Evolutionary conservation across 1,140 invertebrate genomes (phyloP).

Genomic region (Drosophila suzukii): DNA sequence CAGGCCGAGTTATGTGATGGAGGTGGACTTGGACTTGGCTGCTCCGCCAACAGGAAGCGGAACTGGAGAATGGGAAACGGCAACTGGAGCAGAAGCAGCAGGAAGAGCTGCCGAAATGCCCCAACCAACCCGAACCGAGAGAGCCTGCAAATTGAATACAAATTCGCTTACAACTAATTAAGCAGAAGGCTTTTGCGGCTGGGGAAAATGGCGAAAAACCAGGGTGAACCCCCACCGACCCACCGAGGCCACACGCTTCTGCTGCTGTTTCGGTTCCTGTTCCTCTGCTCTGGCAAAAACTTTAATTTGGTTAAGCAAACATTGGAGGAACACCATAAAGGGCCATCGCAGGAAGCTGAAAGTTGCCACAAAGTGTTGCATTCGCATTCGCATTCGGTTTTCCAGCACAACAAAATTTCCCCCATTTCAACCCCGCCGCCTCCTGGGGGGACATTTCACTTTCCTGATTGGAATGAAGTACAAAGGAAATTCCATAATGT

Average conservation of each 20-base stretch:
- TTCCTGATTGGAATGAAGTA: conserved; percentile 46
- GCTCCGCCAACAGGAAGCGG: conserved; percentile 10
- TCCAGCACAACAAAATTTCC: conserved; percentile 32
- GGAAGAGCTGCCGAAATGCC: conserved; percentile 11
- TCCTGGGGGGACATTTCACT: conserved; percentile 45
- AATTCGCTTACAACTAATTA: conserved; percentile 80
- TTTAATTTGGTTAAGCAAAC: conserved; percentile 56
- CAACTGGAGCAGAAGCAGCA: not conserved
- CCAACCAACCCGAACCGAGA: not conserved
- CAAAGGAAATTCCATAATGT: conserved; percentile 51
- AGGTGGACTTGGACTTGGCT: conserved; percentile 13
- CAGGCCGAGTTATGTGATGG: conserved; percentile 60
- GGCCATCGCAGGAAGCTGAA: conserved; percentile 27
- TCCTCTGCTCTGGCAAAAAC: conserved; percentile 15
- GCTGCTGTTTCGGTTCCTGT: not conserved
- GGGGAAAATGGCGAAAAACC: conserved; percentile 10
- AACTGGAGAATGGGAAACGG: conserved; percentile 4
- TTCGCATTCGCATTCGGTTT: conserved; percentile 41
- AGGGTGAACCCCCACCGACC: too few relatives aligned
- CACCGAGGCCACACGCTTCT: conserved; percentile 11
- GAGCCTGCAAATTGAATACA: conserved; percentile 71
- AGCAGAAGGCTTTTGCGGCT: conserved; percentile 40
- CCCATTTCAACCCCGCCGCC: not conserved
- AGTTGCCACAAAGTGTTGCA: conserved; percentile 64
- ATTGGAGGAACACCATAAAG: not conserved